Percentiles rank a stretch among this genome's conserved stretches.
phyloP scores from a whole-genome alignment of 2,113 vertebrate genomes.

The Puffinus mauretanicus region DNA sequence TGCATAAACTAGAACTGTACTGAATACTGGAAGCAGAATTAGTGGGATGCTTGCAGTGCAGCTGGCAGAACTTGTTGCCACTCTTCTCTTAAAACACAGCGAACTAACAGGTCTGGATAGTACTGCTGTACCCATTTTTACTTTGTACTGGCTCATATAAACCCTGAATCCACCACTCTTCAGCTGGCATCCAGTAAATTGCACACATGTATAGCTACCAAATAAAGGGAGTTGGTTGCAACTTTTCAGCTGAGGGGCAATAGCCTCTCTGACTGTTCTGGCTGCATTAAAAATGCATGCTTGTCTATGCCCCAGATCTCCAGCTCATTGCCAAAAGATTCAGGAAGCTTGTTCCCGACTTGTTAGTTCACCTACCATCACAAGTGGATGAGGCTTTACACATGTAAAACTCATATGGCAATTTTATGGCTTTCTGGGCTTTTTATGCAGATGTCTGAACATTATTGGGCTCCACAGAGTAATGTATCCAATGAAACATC shows the following conservation, averaged over 20 bases:
- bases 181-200: not conserved
- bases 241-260: not conserved
- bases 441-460: constrained; percentile 93
- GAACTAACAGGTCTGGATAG: not conserved
- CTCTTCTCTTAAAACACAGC: not conserved
- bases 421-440: not conserved
- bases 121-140: not conserved
- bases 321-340: not conserved
- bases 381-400: not conserved
- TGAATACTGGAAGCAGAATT: not conserved
- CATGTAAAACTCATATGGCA: rapidly evolving
- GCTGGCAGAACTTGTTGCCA: not conserved
- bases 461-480: constrained; percentile 98
- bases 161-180: not conserved
- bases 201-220: not conserved
- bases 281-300: not conserved
- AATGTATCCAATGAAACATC: constrained; percentile 98
- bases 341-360: not conserved
- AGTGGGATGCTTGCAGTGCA: not conserved
- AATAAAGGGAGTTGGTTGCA: not conserved
- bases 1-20: not conserved
- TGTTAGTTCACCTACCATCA: not conserved
- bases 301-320: not conserved
- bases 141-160: not conserved
- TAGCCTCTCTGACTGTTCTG: not conserved